These are phyloP conservation scores for Philereme vetulata DNA, from an alignment of 2,888 invertebrate species.

Conservation along the genomic window DNA sequence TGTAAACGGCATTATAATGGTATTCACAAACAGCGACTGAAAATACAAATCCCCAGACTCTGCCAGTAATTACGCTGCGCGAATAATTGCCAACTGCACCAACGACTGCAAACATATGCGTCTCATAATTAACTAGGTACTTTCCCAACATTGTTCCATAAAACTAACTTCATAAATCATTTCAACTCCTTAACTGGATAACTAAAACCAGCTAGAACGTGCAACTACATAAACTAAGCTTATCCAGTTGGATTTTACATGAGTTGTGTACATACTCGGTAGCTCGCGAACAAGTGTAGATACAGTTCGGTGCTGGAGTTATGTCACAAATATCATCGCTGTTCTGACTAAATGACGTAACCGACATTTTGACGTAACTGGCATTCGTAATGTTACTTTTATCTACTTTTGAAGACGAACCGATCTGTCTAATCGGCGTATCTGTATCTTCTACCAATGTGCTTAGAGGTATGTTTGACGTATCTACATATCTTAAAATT, in stretches of 20 bases:
- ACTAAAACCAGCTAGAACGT: constrained; percentile 32
- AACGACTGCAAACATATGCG: constrained; percentile 16
- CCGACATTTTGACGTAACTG: too few species aligned
- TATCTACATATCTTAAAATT: too few species aligned
- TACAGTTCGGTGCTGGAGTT: constrained; percentile 10
- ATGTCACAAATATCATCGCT: constrained; percentile 5
- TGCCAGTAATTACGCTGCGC: constrained; percentile 11
- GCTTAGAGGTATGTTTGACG: too few species aligned
- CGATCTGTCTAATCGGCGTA: too few species aligned
- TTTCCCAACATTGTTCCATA: constrained; percentile 26
- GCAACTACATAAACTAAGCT: constrained; percentile 35
- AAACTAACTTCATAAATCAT: constrained; percentile 34
- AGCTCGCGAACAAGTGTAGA: constrained; percentile 33
- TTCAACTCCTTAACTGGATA: constrained; percentile 34
- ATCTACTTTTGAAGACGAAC: too few species aligned
- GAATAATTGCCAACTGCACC: constrained; percentile 9
- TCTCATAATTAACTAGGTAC: constrained; percentile 27
- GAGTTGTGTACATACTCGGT: constrained; percentile 33
- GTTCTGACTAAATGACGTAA: too few species aligned
- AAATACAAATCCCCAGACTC: constrained; percentile 15
- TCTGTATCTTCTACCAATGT: too few species aligned
- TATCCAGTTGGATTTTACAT: constrained; percentile 32
- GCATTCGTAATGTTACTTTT: too few species aligned
- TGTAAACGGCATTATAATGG: too few species aligned
- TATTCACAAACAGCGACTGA: not conserved